Base-by-base conservation (phyloP, 1,140 invertebrate genomes). In the Papilio dardanus region DNA sequence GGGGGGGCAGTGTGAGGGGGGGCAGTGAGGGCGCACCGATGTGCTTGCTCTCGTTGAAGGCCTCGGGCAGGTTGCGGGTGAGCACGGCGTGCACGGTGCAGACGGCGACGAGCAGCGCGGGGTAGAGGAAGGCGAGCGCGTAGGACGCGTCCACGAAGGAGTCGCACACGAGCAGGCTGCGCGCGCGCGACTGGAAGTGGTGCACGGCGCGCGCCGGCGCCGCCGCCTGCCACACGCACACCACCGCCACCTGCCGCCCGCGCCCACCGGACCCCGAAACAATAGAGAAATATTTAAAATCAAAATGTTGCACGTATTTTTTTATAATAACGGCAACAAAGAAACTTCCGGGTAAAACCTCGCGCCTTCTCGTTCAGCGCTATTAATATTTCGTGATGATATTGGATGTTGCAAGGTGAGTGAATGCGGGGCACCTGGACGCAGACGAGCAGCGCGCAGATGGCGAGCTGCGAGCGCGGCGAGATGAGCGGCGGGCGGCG, bases 31-130 rank as follows among this genome's bases (percentile, higher is more conserved):
- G 68, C 68, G 10, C 88, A 97, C 96, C 96, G 84, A 99, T 99
- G 93, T 97, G 96, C 90, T 99, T 98, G 79, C 97, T 98, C 93
- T 99, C 98, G 90, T 99, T 99, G 93, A 99, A 99, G 21, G 97
- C 97, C 93, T 99, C 98, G 0, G 98, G 98, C 78, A 99, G 99
- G 93, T 98, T 98, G 74, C 98, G 95, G 2, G 97, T 98, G 10
- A 98, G 94, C 0, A 98, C 96, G 3, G 98, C 98, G 87, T 98
- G 98, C 21, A 98, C 95, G 0, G 97, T 98, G 88, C 97, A 98
- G 14, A 98, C 95, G 3, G 98, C 92, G 77, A 98, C 97, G 46
- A 99, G 94, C 35, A 98, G 93, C 77, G 98, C 97, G 1, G 98
- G 98, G 94, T 98, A 99, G 78, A 96, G 96, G 91, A 99, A 98